Evolutionary conservation across 2,888 invertebrate genomes (phyloP), one percentile per base, ranked within the genome.

Genomic region (Tiliacea aurago): DNA sequence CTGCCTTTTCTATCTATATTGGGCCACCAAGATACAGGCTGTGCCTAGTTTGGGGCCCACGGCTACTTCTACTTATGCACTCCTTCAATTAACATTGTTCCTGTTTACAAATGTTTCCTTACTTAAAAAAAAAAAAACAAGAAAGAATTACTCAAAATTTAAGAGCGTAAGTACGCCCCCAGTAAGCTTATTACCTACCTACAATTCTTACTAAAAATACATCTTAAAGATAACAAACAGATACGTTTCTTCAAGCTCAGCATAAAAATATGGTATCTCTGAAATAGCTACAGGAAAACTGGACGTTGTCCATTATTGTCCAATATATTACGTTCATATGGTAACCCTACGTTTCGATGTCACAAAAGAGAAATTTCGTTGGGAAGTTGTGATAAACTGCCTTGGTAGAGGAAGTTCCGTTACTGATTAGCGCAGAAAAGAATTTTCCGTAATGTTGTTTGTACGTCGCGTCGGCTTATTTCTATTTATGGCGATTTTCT

Each of bases 351-450:
- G 69, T 63, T 68, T 74, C 76, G 82, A 85, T 92, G 92, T 90
- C 91, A 91, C 90, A 90, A 88, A 90, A 87, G 87, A 89, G 88
- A 89, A 88, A 90, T 87, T 89, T 87, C 79, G 81, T 84, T 80
- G 87, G 86, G 81, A 91, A 91, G 88, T 91, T 90, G 90, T 94
- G 93, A 94, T 91, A 93, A 91, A 93, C 90, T 90, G 90, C 91
- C 88, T 72, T 80, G 70, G 86, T 87, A 76, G 85, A 84, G 90
- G 90, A 90, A 91, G 84, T 93, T 92, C 90, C 91, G 86, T 76
- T 87, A 86, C 93, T 93, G 94, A 94, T 94, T 93, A 93, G 91
- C 89, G 81, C 86, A 86, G 87, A 86, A 89, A 90, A 90, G 89
- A 90, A 91, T 91, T 90, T 88, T 85, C 80, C 82, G 83, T 83